Evolutionary conservation across 2,797 vertebrate genomes (phyloP), one percentile per base, ranked within the genome.

Genomic region (Siniperca scherzeri): DNA sequence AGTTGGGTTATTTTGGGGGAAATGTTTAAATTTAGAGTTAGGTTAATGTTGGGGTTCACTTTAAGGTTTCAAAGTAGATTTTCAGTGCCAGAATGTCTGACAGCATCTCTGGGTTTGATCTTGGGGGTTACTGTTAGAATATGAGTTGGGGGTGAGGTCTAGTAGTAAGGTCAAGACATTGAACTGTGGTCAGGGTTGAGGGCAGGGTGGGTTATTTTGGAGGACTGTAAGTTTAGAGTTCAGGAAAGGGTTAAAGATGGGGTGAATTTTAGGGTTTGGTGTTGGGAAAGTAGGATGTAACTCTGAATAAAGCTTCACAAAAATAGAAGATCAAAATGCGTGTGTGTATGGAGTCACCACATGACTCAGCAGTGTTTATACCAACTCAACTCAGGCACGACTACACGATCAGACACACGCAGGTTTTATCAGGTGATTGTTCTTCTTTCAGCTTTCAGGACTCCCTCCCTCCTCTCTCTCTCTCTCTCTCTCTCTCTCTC

Each of bases 331-430:
- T 77, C 48, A 79, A 75, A 76, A 74, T 73, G 82, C n/a, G 56
- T 86, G 80, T 65, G 77, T 87, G 81, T 65, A 19, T 66, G 74
- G 68, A 92, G 78, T 90, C 87, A 87, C 86, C 70, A 82, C 59
- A 87, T 92, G 93, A 92, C 87, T 93, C 87, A 90, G 78, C 56
- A n/a, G 78, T 52, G 83, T 88, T 76, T 80, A 86, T 74, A 79
- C 61, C 60, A 70, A 74, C 67, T 75, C 80, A 77, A 74, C 64
- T 30, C 74, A 88, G 78, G 77, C 90, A 94, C 82, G 85, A 89
- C 88, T 75, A 44, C 72, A 84, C 14, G 3, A 59, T 53, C 81
- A 56, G 50, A 74, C 82, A 78, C 33, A 65, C 68, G 48, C 70
- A 62, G 44, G 36, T 22, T 69, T 7, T 30, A 82, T 72, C 73